Conservation (phyloP, 2,113 vertebrate species). For the Cygnus atratus region DNA sequence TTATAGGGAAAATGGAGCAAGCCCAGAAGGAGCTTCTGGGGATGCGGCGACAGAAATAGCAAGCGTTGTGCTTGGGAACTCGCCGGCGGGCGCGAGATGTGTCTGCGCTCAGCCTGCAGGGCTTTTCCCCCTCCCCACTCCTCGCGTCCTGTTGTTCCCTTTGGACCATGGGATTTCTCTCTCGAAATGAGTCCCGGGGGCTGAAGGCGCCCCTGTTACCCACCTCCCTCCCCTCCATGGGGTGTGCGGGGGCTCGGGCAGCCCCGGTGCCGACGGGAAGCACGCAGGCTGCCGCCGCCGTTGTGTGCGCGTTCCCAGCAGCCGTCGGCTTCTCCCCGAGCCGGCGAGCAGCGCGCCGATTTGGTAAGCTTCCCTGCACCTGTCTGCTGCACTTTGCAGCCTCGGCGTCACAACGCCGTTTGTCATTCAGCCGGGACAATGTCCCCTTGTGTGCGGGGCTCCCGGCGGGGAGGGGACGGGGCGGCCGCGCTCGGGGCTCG, state of each 20-base stretch:
- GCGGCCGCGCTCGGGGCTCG: not conserved
- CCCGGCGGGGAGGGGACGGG: not conserved
- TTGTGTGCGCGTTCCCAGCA: not conserved
- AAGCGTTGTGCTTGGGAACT: not conserved
- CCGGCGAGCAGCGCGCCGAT: not conserved
- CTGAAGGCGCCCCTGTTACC: not conserved
- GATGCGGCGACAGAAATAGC: not conserved
- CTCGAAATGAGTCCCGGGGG: not conserved
- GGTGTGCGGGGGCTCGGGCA: not conserved
- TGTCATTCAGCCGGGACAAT: constrained; percentile 47
- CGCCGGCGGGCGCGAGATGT: not conserved
- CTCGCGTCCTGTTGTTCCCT: not conserved
- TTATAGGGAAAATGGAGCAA: not conserved
- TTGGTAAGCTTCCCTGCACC: constrained; percentile 65
- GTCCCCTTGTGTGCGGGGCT: constrained; percentile 28
- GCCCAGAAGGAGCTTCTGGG: not conserved
- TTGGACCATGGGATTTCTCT: not conserved
- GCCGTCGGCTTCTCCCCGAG: not conserved
- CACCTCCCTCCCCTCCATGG: too few relatives aligned
- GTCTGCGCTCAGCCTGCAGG: not conserved
- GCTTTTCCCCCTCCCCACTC: not conserved
- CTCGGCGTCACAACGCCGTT: not conserved
- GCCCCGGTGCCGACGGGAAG: too few relatives aligned
- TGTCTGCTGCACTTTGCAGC: constrained; percentile 51
- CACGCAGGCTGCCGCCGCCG: not conserved